Conservation (phyloP, 2,888 invertebrate genomes). For the Gerris lacustris region DNA sequence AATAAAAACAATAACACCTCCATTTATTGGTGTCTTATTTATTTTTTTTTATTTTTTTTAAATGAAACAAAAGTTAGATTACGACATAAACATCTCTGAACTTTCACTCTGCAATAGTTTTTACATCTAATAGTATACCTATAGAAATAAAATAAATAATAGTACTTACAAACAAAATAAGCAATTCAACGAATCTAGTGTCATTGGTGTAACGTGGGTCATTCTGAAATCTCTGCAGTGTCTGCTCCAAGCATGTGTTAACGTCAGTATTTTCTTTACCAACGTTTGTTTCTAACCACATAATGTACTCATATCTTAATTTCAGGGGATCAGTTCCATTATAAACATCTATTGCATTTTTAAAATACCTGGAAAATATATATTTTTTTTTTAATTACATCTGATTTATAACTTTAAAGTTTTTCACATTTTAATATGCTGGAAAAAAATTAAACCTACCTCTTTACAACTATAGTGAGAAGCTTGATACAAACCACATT, state of each 20-base stretch:
- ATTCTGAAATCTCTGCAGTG: constrained; percentile 65
- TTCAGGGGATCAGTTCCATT: constrained; percentile 75
- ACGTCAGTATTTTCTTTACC: constrained; percentile 81
- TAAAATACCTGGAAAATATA: constrained; percentile 52
- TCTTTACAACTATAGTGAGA: neutral
- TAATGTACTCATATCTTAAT: constrained; percentile 76
- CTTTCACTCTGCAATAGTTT: too few species aligned
- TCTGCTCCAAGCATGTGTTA: constrained; percentile 61
- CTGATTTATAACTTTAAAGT: neutral
- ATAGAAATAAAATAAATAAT: neutral
- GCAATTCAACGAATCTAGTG: constrained; percentile 67
- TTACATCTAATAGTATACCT: too few species aligned
- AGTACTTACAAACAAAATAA: constrained; percentile 79
- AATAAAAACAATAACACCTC: too few species aligned
- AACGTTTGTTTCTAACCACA: constrained; percentile 84
- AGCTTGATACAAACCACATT: too few species aligned
- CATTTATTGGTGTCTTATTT: too few species aligned
- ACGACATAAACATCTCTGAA: too few species aligned
- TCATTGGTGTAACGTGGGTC: constrained; percentile 72
- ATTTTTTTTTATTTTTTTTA: too few species aligned
- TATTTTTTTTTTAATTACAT: constrained; percentile 7
- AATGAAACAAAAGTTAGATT: too few species aligned
- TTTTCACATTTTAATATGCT: neutral
- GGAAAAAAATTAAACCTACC: constrained; percentile 1
- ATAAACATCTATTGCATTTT: constrained; percentile 64